A percentile compares a stretch with the other conserved stretches of the same genome.
phyloP scores from a whole-genome alignment of 2,888 invertebrate genomes.

The Junonia oenone region DNA sequence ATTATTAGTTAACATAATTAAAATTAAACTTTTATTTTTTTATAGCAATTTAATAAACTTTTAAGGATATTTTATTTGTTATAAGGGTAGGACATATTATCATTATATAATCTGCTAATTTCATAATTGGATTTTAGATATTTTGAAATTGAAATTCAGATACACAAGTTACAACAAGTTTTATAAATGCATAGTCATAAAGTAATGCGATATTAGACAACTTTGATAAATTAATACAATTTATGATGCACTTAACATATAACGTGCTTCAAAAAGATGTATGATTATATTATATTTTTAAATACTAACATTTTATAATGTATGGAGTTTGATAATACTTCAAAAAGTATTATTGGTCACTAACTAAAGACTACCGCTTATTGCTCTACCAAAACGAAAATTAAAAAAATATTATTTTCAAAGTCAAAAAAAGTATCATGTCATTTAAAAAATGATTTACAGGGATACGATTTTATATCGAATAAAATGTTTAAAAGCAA shows the following conservation, averaged over 20 bases:
- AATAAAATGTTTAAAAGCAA: slow-evolving; percentile 10
- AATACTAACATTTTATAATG: not conserved
- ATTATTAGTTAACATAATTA: too few relatives aligned
- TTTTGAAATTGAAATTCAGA: too few relatives aligned
- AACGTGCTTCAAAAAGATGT: too few relatives aligned
- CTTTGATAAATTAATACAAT: not conserved
- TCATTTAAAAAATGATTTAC: not conserved
- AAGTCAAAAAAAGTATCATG: not conserved
- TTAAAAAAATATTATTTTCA: not conserved
- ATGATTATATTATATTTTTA: too few relatives aligned
- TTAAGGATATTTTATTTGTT: too few relatives aligned
- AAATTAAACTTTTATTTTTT: too few relatives aligned
- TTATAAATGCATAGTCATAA: not conserved
- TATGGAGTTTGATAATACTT: not conserved
- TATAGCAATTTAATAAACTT: too few relatives aligned
- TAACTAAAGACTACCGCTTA: not conserved
- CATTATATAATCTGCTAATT: too few relatives aligned
- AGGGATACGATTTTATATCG: not conserved
- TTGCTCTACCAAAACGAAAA: not conserved
- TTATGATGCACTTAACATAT: too few relatives aligned
- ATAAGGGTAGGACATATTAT: too few relatives aligned
- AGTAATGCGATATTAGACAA: not conserved
- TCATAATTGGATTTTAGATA: too few relatives aligned
- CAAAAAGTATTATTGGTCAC: not conserved
- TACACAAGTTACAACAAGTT: not conserved